phyloP scores from a whole-genome alignment of 2,113 vertebrate genomes.

The Phocoena phocoena region DNA sequence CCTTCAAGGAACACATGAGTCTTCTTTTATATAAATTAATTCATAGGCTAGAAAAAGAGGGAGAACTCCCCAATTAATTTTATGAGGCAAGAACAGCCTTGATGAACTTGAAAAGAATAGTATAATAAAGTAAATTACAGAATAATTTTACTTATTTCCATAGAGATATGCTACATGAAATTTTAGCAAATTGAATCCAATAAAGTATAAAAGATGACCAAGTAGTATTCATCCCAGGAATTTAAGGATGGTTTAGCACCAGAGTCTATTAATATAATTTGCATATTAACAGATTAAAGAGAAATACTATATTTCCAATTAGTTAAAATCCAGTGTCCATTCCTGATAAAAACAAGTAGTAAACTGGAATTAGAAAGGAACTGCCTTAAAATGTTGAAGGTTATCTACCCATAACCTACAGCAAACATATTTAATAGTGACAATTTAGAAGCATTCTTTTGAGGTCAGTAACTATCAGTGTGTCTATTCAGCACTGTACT shows the following conservation, averaged over 20 bases:
- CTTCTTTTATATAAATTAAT: background rate
- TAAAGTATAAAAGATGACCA: background rate
- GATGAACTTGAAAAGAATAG: background rate
- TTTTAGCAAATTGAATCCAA: background rate
- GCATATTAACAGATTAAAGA: constrained; percentile 1
- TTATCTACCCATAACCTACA: background rate
- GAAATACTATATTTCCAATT: background rate
- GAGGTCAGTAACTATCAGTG: constrained; percentile 9
- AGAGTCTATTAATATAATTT: background rate
- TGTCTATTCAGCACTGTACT: background rate
- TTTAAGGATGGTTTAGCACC: background rate
- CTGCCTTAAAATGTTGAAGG: background rate
- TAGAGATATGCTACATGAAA: background rate
- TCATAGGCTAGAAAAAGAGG: background rate
- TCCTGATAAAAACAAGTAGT: background rate
- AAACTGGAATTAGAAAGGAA: constrained; percentile 17
- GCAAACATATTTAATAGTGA: constrained; percentile 15
- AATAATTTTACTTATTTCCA: background rate
- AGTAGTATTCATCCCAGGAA: background rate
- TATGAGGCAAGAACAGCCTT: background rate
- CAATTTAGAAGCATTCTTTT: background rate
- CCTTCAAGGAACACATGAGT: background rate
- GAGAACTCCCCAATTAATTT: background rate
- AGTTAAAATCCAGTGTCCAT: background rate
- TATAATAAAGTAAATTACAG: background rate